Evolutionary conservation across 1,140 invertebrate species (phyloP).

Genomic region (Temnothorax longispinosus): DNA sequence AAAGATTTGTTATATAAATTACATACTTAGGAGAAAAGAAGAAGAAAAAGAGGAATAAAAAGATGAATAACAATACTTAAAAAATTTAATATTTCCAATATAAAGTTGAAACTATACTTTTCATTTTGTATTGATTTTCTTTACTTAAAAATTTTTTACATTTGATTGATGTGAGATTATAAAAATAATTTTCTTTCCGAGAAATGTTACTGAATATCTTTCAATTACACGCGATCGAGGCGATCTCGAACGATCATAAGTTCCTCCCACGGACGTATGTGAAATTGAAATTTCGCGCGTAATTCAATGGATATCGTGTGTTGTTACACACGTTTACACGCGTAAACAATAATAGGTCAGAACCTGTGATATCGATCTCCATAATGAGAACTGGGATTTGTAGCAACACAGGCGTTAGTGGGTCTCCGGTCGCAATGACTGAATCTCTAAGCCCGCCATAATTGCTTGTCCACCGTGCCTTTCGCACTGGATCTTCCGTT

Average conservation of each 20-base stretch:
- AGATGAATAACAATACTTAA: not conserved
- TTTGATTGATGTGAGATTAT: not conserved
- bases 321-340: not conserved
- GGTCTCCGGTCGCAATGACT: not conserved
- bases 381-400: conserved; percentile 39
- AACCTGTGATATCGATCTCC: conserved; percentile 9
- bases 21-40: not conserved
- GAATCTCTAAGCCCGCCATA: conserved; percentile 28
- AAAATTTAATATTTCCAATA: not conserved
- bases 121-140: not conserved
- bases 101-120: not conserved
- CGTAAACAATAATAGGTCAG: conserved; percentile 23
- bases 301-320: conserved; percentile 14
- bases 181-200: not conserved
- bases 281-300: conserved; percentile 9
- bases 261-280: not conserved
- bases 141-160: not conserved
- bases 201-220: not conserved
- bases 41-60: not conserved
- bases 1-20: not conserved
- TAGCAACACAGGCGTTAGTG: not conserved
- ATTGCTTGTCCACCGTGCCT: conserved; percentile 11
- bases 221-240: not conserved
- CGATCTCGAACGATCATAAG: not conserved
- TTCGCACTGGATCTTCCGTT: not conserved